phyloP scores from a whole-genome alignment of 2,888 invertebrate genomes.

The Cantharis nigra region DNA sequence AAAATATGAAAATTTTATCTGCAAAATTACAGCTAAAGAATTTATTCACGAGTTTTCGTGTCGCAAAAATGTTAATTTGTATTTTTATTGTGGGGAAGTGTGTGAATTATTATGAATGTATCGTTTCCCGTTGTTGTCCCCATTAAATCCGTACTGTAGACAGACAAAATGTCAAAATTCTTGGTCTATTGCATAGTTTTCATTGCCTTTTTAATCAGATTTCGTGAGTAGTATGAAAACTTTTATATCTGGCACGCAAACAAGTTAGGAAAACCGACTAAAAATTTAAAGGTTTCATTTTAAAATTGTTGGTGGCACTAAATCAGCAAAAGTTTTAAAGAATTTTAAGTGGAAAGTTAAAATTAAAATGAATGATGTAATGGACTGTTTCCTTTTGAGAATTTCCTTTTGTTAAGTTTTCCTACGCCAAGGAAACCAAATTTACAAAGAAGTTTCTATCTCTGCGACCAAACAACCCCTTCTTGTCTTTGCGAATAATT shows the following conservation, averaged over 20 bases:
- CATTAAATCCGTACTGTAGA: constrained; percentile 17
- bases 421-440: constrained; percentile 12
- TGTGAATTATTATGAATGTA: constrained; percentile 25
- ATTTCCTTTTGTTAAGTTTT: constrained; percentile 21
- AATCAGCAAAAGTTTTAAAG: constrained; percentile 37
- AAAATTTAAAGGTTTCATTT: constrained; percentile 30
- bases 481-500: constrained; percentile 1
- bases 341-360: constrained; percentile 39
- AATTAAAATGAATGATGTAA: constrained; percentile 39
- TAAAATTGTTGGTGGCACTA: constrained; percentile 31
- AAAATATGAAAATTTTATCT: constrained; percentile 2
- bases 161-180: constrained; percentile 25
- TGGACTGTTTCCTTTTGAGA: constrained; percentile 31
- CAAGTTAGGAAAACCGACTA: constrained; percentile 23
- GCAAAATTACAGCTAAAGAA: not conserved
- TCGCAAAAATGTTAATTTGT: constrained; percentile 13
- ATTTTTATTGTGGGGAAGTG: constrained; percentile 6
- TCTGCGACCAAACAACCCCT: constrained; percentile 14
- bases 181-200: constrained; percentile 28
- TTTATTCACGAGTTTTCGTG: constrained; percentile 19
- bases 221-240: constrained; percentile 28
- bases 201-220: constrained; percentile 33
- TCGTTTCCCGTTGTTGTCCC: constrained; percentile 10
- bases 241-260: constrained; percentile 26
- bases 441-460: constrained; percentile 12